Percentiles rank a stretch among this genome's conserved stretches.
phyloP scores from a whole-genome alignment of 2,113 vertebrate genomes.

The Elephantulus edwardii region DNA sequence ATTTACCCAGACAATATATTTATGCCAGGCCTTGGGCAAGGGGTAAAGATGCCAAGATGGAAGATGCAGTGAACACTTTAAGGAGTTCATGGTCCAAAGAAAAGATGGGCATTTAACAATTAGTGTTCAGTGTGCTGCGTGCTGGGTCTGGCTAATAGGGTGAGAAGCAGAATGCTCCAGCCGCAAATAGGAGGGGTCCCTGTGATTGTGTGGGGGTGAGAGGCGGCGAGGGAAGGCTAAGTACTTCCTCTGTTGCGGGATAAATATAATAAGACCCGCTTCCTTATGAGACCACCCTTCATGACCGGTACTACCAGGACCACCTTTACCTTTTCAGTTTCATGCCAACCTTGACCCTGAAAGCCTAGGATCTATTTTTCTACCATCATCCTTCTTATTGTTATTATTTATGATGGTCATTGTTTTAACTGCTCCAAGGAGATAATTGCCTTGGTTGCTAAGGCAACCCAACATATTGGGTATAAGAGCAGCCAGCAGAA shows the following conservation, averaged over 20 bases:
- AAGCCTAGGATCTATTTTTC: conserved; percentile 67
- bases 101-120: background rate
- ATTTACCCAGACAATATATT: background rate
- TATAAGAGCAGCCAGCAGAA: conserved; percentile 79
- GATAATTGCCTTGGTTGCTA: conserved; percentile 81
- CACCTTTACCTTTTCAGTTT: conserved; percentile 39
- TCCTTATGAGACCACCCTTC: background rate
- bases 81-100: background rate
- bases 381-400: conserved; percentile 75
- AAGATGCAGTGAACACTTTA: background rate
- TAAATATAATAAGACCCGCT: conserved; percentile 37
- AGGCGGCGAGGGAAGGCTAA: background rate
- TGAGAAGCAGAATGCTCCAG: background rate
- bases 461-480: conserved; percentile 81
- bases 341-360: conserved; percentile 56
- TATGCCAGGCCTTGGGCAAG: background rate
- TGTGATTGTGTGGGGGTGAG: conserved; percentile 15
- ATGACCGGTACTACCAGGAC: background rate
- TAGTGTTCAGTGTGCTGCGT: background rate
- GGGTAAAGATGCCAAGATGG: background rate
- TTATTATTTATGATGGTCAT: conserved; percentile 82
- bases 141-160: conserved; percentile 35
- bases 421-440: conserved; percentile 81
- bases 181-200: conserved; percentile 28
- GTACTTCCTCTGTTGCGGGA: conserved; percentile 36